Evolutionary conservation across 2,113 vertebrate species (phyloP), one percentile per base, ranked within the genome.

Genomic region (Emydocephalus ijimae): DNA sequence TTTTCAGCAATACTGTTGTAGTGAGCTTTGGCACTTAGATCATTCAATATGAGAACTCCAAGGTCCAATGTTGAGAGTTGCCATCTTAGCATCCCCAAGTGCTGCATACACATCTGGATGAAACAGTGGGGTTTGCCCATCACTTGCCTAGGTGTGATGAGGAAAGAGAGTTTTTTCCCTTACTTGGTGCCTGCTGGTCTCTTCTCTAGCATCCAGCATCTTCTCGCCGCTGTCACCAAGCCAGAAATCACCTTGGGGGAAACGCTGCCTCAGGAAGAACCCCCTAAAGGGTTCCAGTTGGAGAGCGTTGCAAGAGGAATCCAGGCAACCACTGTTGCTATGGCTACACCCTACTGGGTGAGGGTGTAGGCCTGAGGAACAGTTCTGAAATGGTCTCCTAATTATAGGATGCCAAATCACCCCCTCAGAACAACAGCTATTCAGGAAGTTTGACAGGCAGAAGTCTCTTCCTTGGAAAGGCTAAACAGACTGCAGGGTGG

Each of bases 341-440:
- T 98, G 96, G 98, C 95, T 98, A 98, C 98, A 92, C 89, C 90
- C 96, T 93, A 94, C 97, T 97, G 92, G 5, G 95, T 61, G 93
- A 95, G 95, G 94, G 95, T 95, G 95, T 81, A 29, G 97, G 94
- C 96, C 94, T 95, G 92, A 95, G 94, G 97, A 94, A 94, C 93
- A 95, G 95, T 92, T 94, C 95, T 88, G 94, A 93, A 95, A 94
- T 69, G 81, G 61, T 91, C 94, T 96, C 96, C 95, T 96, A 96
- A 98, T 96, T 95, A 97, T 97, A 96, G 97, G 97, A 96, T 95
- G 96, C 96, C 95, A 95, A 96, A 94, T 97, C 96, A 96, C 97
- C 96, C 96, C 54, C 97, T 96, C 95, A 95, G 93, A 96, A 95
- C 92, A 96, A 95, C 92, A 92, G 94, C 95, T 93, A 48, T 45